Evolutionary conservation across 35 echinoderm and acorn worm genomes (phyloP).

Genomic region (Holothuria glaberrima): DNA sequence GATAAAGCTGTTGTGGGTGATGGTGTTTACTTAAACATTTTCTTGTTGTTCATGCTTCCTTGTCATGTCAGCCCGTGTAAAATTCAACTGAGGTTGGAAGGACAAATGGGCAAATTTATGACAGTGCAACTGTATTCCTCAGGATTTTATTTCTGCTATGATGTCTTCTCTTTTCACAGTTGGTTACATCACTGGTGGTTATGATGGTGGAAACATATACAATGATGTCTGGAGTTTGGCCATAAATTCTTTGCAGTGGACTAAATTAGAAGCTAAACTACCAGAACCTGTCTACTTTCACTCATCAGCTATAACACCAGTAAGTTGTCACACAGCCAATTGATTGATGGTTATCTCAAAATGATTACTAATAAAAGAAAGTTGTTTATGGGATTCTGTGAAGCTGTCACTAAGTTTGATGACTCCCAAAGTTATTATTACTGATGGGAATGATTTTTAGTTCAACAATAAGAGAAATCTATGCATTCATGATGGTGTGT

Average conservation of each 20-base stretch:
- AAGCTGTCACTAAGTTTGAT: too few species aligned
- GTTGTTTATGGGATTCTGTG: too few species aligned
- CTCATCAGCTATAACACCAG: conserved; percentile 90
- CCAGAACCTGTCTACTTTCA: conserved; percentile 92
- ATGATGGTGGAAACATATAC: conserved; percentile 73
- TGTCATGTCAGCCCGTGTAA: too few species aligned
- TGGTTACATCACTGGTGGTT: conserved; percentile 89
- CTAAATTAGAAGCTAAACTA: conserved; percentile 67
- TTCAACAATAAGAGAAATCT: too few species aligned
- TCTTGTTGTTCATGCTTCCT: neutral
- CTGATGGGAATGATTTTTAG: too few species aligned
- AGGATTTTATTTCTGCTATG: conserved; percentile 7
- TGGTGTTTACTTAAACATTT: neutral
- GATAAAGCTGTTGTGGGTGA: too few species aligned
- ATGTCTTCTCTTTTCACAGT: conserved; percentile 59
- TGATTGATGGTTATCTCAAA: too few species aligned
- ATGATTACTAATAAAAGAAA: too few species aligned
- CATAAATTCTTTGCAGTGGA: conserved; percentile 75
- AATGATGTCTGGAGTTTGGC: conserved; percentile 87
- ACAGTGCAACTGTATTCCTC: neutral
- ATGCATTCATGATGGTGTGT: too few species aligned
- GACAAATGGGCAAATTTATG: neutral
- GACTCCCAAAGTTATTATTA: too few species aligned
- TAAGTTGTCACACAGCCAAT: conserved; percentile 46
- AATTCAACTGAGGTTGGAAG: neutral